These are phyloP conservation scores for Patiria miniata DNA, from an alignment of 35 echinoderm and acorn worm genomes.

Conservation along the genomic window DNA sequence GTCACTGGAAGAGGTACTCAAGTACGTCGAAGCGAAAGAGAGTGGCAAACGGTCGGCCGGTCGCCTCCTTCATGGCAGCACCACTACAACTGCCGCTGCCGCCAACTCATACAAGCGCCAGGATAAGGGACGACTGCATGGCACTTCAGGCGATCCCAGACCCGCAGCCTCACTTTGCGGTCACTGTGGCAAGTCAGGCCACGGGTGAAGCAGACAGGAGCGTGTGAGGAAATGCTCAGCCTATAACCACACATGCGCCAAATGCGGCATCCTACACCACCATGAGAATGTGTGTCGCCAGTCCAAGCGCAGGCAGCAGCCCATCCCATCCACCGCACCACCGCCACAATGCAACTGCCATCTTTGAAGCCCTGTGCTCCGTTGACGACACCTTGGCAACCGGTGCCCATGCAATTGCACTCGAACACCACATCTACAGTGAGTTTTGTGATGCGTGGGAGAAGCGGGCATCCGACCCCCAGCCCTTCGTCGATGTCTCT, in stretches of 20 bases:
- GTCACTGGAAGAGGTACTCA: constrained; percentile 43
- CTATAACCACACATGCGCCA: constrained; percentile 33
- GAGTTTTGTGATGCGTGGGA: constrained; percentile 37
- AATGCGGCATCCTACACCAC: constrained; percentile 21
- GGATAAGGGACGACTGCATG: not conserved
- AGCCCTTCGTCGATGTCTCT: constrained; percentile 28
- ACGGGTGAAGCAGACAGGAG: not conserved
- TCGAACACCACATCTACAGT: constrained; percentile 40
- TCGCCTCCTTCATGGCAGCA: not conserved
- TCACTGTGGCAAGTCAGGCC: constrained; percentile 41
- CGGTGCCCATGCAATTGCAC: not conserved
- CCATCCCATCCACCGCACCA: not conserved
- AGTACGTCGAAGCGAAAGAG: constrained; percentile 54
- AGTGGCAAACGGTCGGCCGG: constrained; percentile 35
- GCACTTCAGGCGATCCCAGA: not conserved
- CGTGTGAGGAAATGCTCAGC: constrained; percentile 23
- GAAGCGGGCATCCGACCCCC: constrained; percentile 23
- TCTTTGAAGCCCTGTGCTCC: constrained; percentile 34
- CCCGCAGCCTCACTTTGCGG: not conserved
- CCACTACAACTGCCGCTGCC: not conserved
- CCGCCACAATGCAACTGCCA: constrained; percentile 2
- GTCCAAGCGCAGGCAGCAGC: not conserved
- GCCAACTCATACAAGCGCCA: constrained; percentile 33
- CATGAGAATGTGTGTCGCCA: constrained; percentile 33
- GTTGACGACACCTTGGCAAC: not conserved